Conservation (phyloP, 1,140 invertebrate genomes). For the Aphidius ervi region DNA sequence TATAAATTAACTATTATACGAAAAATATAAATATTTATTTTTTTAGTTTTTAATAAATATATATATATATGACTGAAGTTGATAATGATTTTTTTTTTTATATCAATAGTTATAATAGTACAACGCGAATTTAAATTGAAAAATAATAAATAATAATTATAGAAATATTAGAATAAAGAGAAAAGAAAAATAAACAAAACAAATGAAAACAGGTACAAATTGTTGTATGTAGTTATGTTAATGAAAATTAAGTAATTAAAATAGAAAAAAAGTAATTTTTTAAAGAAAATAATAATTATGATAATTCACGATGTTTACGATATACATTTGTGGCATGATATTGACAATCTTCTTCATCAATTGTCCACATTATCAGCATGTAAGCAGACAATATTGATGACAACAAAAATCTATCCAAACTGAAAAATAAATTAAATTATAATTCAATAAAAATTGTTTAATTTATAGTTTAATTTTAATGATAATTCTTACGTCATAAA, state of each 20-base stretch:
- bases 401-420: slow-evolving; percentile 52
- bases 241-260: slow-evolving; percentile 1
- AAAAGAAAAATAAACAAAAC: neutral
- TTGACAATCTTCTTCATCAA: slow-evolving; percentile 51
- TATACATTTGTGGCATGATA: slow-evolving; percentile 45
- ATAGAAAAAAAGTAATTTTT: neutral
- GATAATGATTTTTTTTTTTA: too few relatives aligned
- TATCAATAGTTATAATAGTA: too few relatives aligned
- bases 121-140: too few relatives aligned
- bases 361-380: slow-evolving; percentile 53
- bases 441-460: slow-evolving; percentile 19
- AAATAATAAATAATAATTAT: neutral
- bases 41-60: too few relatives aligned
- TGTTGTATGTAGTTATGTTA: neutral
- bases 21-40: too few relatives aligned
- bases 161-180: neutral
- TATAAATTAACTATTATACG: too few relatives aligned
- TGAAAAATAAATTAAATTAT: slow-evolving; percentile 40
- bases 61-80: too few relatives aligned
- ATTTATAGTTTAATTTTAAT: slow-evolving; percentile 8
- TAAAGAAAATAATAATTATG: slow-evolving; percentile 2
- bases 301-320: slow-evolving; percentile 36
- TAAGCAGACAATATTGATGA: slow-evolving; percentile 50
- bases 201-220: slow-evolving; percentile 2
- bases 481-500: slow-evolving; percentile 53